Percentiles rank a stretch among this genome's conserved stretches.
Conservation (phyloP, 2,797 vertebrate species). For the Zenarchopterus dispar region DNA sequence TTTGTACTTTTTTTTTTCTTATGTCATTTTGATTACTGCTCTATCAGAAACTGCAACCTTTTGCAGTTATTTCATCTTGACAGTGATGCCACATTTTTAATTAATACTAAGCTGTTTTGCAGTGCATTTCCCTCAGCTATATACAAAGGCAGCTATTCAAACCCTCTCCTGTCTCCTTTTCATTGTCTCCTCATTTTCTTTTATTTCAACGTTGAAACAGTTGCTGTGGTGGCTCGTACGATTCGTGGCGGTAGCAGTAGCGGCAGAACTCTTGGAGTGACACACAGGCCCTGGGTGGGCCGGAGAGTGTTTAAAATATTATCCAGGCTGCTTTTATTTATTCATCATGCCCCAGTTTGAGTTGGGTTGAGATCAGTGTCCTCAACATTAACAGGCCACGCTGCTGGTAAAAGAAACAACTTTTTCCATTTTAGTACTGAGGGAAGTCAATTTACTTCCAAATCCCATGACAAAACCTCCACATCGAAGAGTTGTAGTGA, state of each 20-base stretch:
- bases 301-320: conserved; percentile 76
- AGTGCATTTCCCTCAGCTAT: no score
- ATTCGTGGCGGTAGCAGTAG: conserved; percentile 22
- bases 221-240: conserved; percentile 27
- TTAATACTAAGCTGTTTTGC: no score
- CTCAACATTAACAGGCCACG: conserved; percentile 52
- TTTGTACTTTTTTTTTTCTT: no score
- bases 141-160: no score
- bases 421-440: conserved; percentile 38
- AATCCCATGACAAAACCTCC: conserved; percentile 24
- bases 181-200: background rate
- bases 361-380: conserved; percentile 60
- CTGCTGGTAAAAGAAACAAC: conserved; percentile 45
- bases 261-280: conserved; percentile 38
- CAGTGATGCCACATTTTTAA: no score
- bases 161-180: no score
- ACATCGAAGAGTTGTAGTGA: conserved; percentile 2
- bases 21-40: no score
- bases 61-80: no score
- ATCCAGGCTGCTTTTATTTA: conserved; percentile 80
- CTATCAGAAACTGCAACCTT: no score
- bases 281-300: conserved; percentile 41
- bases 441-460: conserved; percentile 29
- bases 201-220: conserved; percentile 2
- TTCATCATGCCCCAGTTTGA: conserved; percentile 81